Base-by-base conservation (phyloP, 2,113 vertebrate species). In the Hyla sarda region DNA sequence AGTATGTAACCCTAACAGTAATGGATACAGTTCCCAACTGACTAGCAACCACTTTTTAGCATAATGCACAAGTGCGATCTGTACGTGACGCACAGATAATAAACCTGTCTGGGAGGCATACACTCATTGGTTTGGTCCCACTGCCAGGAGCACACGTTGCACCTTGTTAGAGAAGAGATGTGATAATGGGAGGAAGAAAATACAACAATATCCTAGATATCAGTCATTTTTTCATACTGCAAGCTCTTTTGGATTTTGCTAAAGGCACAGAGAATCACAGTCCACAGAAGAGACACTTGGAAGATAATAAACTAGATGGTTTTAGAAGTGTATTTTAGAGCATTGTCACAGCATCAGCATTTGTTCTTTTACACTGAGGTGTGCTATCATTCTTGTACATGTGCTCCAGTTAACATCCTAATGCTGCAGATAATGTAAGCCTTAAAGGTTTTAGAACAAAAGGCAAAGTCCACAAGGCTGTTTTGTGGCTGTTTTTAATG, bases 61-160 rank as follows among this genome's bases (percentile, higher is more conserved):
- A 85, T 85, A 85, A 77, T 85, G 83, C 60, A 85, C 74, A 85
- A 78, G 74, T 69, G 83, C 65, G 74, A 85, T 85, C 82, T 88
- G 65, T 88, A 88, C 88, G 73, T 72, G 89, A 84, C 89, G 73
- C 25, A 90, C 87, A 88, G 89, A 90, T 88, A 88, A 77, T 83
- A 93, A 90, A 87, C 58, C 45, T 90, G 92, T 88, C 87, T 84
- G 88, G 77, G 89, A 90, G 89, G 90, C 82, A 84, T 90, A 91
- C 62, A 82, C 81, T 60, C 34, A 45, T 17, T 65, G 41, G 83
- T 86, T 77, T 87, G 79, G 78, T 78, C 88, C 60, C 37, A 81
- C 0, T 75, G 87, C 85, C 41, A 67, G 52, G 9, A 89, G 50
- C 25, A 34, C 79, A 71, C 13, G 48, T 81, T 88, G 89, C 86